Evolutionary conservation across 2,113 vertebrate genomes (phyloP), one percentile per base, ranked within the genome.

Genomic region (Grammatotria lemairii): DNA sequence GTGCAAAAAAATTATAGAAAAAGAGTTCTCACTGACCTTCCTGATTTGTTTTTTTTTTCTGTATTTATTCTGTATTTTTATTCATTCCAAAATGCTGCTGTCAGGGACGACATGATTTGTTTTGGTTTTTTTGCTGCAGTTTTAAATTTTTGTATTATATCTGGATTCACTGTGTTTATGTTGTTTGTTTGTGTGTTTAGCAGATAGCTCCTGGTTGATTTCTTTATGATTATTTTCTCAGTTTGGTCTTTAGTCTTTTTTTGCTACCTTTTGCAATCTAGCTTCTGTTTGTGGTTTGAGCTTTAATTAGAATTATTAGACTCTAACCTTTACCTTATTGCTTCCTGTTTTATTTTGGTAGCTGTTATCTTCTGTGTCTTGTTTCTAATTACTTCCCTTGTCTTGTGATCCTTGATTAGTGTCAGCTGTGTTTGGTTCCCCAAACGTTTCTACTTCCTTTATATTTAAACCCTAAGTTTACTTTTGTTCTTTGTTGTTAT

Each of bases 111-210:
- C 16, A 17, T 31, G 57, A 13, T 8, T 26, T 57, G 13, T 2
- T 58, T 28, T 11, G 55, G 0, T 0, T 35, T 42, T 70, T 70
- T 70, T 42, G 65, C n/a, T 40, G 2, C 5, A 70, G 65, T 42
- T 70, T 23, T 0, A 13, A 0, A 3, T 70, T 16, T 70, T 70
- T 42, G 8, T 70, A 42, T 38, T 14, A 26, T 73, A 73, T 73
- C 6, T 73, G 65, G 65, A 45, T 42, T 26, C 60, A 42, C 38
- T 70, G 38, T 26, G 65, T 70, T 26, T 73, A 16, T 73, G 68
- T 45, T 35, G 33, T 35, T 35, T 33, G 33, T 33, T 35, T 35
- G 33, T 35, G 33, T 35, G 33, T 35, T 35, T 35, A 73, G 21
- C 40, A 45, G 38, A 73, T 26, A 73, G 14, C 3, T 73, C 40